Evolutionary conservation across 2,113 vertebrate species (phyloP).

Genomic region (Percina caprodes): DNA sequence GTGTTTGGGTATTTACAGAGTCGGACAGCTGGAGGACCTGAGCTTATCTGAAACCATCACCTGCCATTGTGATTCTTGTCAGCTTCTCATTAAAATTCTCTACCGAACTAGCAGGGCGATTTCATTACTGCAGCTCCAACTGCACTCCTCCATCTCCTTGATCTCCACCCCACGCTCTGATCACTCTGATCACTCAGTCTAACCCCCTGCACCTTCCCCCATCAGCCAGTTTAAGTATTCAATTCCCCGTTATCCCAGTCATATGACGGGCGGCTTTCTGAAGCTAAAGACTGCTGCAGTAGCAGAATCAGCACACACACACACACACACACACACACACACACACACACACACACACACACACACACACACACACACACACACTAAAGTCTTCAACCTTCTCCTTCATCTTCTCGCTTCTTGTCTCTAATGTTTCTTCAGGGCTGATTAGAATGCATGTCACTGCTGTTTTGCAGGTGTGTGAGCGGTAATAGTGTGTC

Average conservation of each 20-base stretch:
- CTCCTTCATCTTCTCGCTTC: slow-evolving; percentile 35
- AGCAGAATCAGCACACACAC: slow-evolving; percentile 39
- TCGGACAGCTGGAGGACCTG: slow-evolving; percentile 5
- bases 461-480: slow-evolving; percentile 45
- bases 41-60: slow-evolving; percentile 52
- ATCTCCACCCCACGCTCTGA: slow-evolving; percentile 15
- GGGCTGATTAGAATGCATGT: slow-evolving; percentile 61
- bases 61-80: slow-evolving; percentile 52
- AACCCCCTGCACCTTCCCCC: slow-evolving; percentile 34
- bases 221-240: slow-evolving; percentile 73
- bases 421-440: slow-evolving; percentile 33
- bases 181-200: slow-evolving; percentile 52
- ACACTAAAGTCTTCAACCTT: slow-evolving; percentile 26
- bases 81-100: slow-evolving; percentile 69
- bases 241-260: slow-evolving; percentile 61
- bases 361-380: slow-evolving; percentile 27
- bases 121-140: slow-evolving; percentile 72
- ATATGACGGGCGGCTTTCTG: slow-evolving; percentile 44
- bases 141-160: slow-evolving; percentile 62
- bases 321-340: slow-evolving; percentile 14
- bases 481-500: slow-evolving; percentile 14
- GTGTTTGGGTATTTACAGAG: slow-evolving; percentile 65
- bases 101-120: slow-evolving; percentile 44
- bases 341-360: slow-evolving; percentile 37
- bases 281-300: slow-evolving; percentile 63